phyloP scores from a whole-genome alignment of 2,797 vertebrate genomes.

The Oreortyx pictus region DNA sequence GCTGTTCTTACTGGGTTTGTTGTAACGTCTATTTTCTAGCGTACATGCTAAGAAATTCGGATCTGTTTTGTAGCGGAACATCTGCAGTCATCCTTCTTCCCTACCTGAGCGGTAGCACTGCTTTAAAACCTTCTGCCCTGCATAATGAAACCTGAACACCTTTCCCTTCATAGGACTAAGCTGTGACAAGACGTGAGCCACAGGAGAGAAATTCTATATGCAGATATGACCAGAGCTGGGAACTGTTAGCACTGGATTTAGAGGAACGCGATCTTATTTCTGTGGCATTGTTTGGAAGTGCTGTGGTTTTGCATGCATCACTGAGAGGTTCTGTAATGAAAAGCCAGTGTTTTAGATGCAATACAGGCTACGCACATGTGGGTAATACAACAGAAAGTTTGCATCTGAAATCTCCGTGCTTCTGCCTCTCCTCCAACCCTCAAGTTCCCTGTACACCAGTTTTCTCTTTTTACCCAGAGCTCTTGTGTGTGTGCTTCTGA shows the following conservation, averaged over 20 bases:
- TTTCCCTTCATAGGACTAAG: neutral
- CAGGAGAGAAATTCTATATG: rapidly evolving
- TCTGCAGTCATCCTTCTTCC: neutral
- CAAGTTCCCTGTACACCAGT: neutral
- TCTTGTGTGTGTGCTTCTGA: neutral
- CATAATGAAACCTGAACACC: neutral
- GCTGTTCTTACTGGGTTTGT: neutral
- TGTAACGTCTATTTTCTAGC: neutral
- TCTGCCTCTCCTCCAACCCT: neutral
- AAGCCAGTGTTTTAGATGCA: neutral
- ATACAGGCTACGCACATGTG: neutral
- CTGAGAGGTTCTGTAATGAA: neutral
- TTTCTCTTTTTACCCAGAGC: neutral
- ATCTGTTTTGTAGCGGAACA: neutral
- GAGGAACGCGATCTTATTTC: rapidly evolving
- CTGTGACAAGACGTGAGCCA: neutral
- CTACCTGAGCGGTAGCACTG: neutral
- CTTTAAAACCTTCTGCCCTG: neutral
- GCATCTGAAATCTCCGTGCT: neutral
- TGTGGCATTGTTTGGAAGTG: neutral
- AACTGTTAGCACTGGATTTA: neutral
- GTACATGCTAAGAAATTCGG: rapidly evolving
- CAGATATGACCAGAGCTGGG: neutral
- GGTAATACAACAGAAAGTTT: neutral
- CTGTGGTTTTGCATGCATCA: neutral